Evolutionary conservation across 2,797 vertebrate species (phyloP), one percentile per base, ranked within the genome.

Genomic region (Clamator glandarius): DNA sequence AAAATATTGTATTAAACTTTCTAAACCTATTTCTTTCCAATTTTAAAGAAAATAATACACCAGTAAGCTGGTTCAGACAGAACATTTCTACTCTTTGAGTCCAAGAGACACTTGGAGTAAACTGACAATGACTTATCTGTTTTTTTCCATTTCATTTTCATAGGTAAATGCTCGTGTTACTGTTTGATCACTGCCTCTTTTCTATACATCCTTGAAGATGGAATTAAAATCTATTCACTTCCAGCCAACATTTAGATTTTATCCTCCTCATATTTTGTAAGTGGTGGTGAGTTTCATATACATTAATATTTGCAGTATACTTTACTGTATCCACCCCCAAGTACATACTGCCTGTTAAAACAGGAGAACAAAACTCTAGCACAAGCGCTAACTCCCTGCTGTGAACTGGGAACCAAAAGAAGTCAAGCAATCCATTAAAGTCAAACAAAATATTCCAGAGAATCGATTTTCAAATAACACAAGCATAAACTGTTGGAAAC

Each of bases 221-320:
- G 39, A 73, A 63, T 58, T 58, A 9, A 77, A 42, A 29, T 36
- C 42, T 57, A 39, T 79, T 94, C 20, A 19, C 15, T 77, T 61
- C 17, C 8, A 79, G 21, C 6, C 7, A 26, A 4, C 2, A 3
- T 14, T 84, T 55, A 10, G 41, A 10, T 20, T 64, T 87, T 42
- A 5, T 31, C 16, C 8, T 31, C 17, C 33, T 77, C 2, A 0
- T 25, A 21, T 20, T 44, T 84, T 62, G 13, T 4, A 81, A 80
- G 41, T 1, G 4, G 13, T 21, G 7, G 19, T 0, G 2, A 78
- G 8, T 20, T 89, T 82, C 4, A 5, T 6, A 9, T 10, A 5
- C n/a, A 13, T n/a, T 77, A 31, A 8, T 33, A 63, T 59, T 57
- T 54, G 16, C 17, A 77, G 20, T 8, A 62, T 31, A 50, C 31